Base-by-base conservation (phyloP, 2,113 vertebrate genomes). In the Oxygymnocypris stewartii region DNA sequence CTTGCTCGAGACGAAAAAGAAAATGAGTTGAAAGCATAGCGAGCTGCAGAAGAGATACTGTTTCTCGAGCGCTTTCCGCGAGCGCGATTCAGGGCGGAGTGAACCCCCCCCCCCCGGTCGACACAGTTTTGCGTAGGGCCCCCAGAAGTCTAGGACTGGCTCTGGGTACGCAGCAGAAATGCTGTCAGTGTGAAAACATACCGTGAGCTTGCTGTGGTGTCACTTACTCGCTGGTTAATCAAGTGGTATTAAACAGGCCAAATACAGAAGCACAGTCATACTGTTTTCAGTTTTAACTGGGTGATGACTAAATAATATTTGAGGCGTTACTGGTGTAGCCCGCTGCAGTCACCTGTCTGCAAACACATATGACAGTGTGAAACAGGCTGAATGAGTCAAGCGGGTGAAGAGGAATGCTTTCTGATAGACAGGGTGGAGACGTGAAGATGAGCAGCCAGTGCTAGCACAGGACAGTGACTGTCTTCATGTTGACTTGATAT, bases 401-500 rank as follows among this genome's bases (percentile, higher is more conserved):
- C 71, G n/a, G n/a, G 44, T 74, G 51, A 84, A 42, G 23, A 10
- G 59, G 49, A 65, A 77, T 2, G 3, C 16, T 42, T 37, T 86
- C 79, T 88, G 31, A 63, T 35, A 87, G 84, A 85, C 49, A 79
- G 86, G 83, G 84, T 79, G 88, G 84, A 83, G 65, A 87, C 20
- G 37, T n/a, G 12, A 75, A 73, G 51, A 61, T 61, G 57, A 85
- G 51, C 49, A 74, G 73, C 69, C 79, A 86, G 12, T 71, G 40
- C 35, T 42, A 67, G 69, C 54, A 73, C 63, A 74, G 65, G 75
- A 73, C 63, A 69, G 42, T 37, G 23, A 40, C 57, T 54, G 82
- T 80, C 82, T 88, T 77, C 42, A 65, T 37, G 42, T 74, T 79
- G 49, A 28, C 65, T 11, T 71, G 59, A 65, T 75, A 16, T 59